These are phyloP conservation scores for Zosterops lateralis DNA, from an alignment of 2,113 vertebrate genomes.

Conservation along the genomic window DNA sequence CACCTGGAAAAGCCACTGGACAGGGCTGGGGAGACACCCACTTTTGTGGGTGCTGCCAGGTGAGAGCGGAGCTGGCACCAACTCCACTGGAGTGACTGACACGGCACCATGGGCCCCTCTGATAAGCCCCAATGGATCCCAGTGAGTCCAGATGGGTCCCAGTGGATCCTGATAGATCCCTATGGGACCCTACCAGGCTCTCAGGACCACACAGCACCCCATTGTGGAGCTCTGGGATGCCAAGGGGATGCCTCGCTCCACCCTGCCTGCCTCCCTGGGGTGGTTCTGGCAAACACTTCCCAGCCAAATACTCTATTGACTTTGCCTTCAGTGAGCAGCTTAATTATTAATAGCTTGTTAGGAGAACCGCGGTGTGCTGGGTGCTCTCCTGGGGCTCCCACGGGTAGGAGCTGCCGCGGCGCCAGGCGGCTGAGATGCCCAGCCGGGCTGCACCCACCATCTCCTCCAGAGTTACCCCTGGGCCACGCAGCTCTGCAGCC, in stretches of 20 bases:
- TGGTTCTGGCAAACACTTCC: background rate
- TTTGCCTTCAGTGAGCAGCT: constrained; percentile 19
- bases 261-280: background rate
- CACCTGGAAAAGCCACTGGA: background rate
- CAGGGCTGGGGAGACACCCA: background rate
- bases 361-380: background rate
- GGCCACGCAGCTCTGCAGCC: accelerated
- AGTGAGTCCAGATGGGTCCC: background rate
- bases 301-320: constrained; percentile 26
- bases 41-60: background rate
- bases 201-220: accelerated
- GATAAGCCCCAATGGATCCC: background rate
- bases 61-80: background rate
- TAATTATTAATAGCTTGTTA: constrained; percentile 49
- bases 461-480: accelerated
- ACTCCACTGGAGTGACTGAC: accelerated
- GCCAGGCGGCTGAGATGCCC: accelerated
- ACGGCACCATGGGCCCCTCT: background rate
- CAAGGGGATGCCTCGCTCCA: background rate
- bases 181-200: accelerated
- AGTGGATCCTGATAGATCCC: background rate
- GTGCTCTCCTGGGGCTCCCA: background rate
- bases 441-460: accelerated
- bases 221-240: accelerated
- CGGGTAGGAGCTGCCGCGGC: accelerated